Conservation (phyloP, 2,888 invertebrate species). For the Zaprionus bogoriensis region DNA sequence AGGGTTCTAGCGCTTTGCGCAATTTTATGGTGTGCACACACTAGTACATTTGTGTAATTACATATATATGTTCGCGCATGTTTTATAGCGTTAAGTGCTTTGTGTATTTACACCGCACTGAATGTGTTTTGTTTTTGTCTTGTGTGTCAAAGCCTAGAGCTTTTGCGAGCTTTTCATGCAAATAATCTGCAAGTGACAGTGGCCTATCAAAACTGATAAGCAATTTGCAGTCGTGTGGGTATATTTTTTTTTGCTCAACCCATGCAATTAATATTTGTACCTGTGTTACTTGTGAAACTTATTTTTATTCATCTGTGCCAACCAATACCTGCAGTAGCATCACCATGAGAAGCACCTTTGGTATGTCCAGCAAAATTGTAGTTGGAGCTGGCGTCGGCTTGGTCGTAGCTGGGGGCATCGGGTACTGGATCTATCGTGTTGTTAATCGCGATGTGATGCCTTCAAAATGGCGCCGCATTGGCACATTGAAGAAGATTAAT, state of each 20-base stretch:
- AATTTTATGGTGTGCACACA: no score
- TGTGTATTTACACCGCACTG: no score
- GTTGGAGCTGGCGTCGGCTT: conserved; percentile 64
- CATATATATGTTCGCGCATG: no score
- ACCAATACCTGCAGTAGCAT: not conserved
- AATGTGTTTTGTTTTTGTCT: not conserved
- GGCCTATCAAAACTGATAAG: not conserved
- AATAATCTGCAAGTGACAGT: not conserved
- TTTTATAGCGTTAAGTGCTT: no score
- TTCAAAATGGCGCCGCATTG: conserved; percentile 79
- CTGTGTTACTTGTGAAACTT: not conserved
- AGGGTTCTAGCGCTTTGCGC: no score
- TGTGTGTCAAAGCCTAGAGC: not conserved
- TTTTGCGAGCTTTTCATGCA: not conserved
- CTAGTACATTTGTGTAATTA: no score
- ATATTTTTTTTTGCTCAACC: no score
- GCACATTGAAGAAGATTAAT: conserved; percentile 68
- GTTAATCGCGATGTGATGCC: conserved; percentile 72
- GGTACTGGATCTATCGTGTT: conserved; percentile 66
- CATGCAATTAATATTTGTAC: not conserved
- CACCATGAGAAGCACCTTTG: not conserved
- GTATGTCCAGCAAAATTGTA: not conserved
- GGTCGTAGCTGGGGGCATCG: conserved; percentile 58
- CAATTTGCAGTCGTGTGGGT: not conserved
- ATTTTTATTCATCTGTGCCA: not conserved